Base-by-base conservation (phyloP, 2,888 invertebrate genomes). In the Xylota sylvarum region DNA sequence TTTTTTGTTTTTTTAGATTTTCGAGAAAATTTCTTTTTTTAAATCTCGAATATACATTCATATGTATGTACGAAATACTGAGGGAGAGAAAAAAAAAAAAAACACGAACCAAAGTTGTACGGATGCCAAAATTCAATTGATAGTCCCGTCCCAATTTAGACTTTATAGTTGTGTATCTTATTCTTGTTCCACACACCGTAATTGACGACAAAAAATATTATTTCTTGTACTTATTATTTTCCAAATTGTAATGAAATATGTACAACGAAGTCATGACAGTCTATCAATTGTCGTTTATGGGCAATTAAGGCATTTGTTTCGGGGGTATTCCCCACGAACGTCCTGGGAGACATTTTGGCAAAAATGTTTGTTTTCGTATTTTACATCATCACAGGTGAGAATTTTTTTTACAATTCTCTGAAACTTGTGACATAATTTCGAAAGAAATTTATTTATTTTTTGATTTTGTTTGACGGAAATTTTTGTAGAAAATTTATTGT, bases 81-180 rank as follows among this genome's bases (percentile, higher is more conserved):
- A 3, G n/a, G 6, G 19, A 48, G 5, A 50, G 17, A 48, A 10
- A 17, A 56, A 4, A 46, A 35, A 50, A 62, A 35, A 58, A 40
- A 58, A 55, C 77, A 73, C 27, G 52, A 52, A 69, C 65, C 50
- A 56, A 80, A 81, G 35, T 73, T 86, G 86, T 82, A 43, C 56
- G 30, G 67, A 32, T 86, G 86, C 86, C 81, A 86, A 86, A 78
- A 78, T 76, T 55, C 72, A 81, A 81, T 55, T 62, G 67, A 86
- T 70, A 55, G 70, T 62, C 17, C 37, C 69, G 19, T 76, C 65
- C 65, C 30, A 73, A 73, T 73, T 73, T 80, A 73, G 80, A 80
- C 55, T 23, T 65, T 65, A 48, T 46, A 17, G 19, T 5, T 23
- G 4, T 37, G 9, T 27, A 32, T 37, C 32, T 65, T 56, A 10